phyloP scores from a whole-genome alignment of 1,140 invertebrate species.

The Hypothenemus hampei region DNA sequence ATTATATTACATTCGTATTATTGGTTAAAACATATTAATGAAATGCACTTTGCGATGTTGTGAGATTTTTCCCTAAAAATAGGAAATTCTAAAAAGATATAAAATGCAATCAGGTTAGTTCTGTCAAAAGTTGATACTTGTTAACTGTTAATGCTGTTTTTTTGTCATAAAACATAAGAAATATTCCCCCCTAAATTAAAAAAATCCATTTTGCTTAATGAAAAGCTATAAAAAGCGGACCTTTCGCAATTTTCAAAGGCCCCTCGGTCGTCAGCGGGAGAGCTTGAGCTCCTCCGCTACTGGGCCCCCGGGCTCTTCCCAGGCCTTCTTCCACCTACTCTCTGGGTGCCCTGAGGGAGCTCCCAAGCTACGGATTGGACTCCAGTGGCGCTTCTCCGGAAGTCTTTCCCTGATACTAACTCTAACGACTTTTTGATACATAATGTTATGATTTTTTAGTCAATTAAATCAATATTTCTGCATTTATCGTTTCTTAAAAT shows the following conservation, averaged over 20 bases:
- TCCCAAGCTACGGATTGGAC: conserved; percentile 18
- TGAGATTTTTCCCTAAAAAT: too few species aligned
- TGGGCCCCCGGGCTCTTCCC: conserved; percentile 31
- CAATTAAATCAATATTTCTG: not conserved
- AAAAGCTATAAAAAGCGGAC: not conserved
- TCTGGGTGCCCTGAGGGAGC: conserved; percentile 27
- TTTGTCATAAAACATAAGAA: too few species aligned
- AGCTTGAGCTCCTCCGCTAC: conserved; percentile 26
- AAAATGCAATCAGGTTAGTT: too few species aligned
- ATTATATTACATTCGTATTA: too few species aligned
- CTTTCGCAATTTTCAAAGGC: conserved; percentile 12
- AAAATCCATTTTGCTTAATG: too few species aligned
- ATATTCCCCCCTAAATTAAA: too few species aligned
- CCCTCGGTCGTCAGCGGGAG: conserved; percentile 17
- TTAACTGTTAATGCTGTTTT: too few species aligned
- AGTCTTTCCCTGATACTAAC: not conserved
- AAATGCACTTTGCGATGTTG: too few species aligned
- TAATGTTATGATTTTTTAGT: not conserved
- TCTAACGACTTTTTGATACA: conserved; percentile 15
- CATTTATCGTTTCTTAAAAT: not conserved
- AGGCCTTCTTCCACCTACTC: conserved; percentile 32
- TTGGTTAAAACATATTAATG: too few species aligned
- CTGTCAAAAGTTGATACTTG: too few species aligned
- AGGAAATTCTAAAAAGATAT: too few species aligned
- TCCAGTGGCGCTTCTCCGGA: conserved; percentile 8